These are phyloP conservation scores for Tauraco hartlaubi DNA, from an alignment of 2,797 vertebrate species.

Conservation along the genomic window DNA sequence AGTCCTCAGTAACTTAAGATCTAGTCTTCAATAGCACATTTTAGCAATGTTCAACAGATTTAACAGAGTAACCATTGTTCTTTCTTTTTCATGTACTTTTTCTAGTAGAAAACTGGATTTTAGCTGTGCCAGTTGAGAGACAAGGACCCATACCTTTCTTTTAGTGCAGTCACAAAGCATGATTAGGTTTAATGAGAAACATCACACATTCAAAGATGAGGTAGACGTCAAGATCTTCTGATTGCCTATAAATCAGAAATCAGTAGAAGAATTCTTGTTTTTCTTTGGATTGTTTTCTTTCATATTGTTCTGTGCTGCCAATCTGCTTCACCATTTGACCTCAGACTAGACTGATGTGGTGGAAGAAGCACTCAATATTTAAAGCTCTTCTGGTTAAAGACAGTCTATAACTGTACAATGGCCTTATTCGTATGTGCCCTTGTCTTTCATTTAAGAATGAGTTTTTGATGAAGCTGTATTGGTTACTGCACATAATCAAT, in stretches of 20 bases:
- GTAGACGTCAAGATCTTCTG: neutral
- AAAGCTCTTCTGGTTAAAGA: neutral
- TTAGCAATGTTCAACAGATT: neutral
- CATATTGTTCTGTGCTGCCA: neutral
- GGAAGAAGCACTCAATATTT: neutral
- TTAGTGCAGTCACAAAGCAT: neutral
- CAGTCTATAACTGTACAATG: neutral
- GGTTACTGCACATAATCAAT: slow-evolving; percentile 28
- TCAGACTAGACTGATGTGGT: neutral
- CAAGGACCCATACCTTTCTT: neutral
- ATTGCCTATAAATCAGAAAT: neutral
- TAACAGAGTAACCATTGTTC: neutral
- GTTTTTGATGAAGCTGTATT: slow-evolving; percentile 39
- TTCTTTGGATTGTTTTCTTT: neutral
- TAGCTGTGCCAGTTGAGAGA: neutral
- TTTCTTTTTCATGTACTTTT: neutral
- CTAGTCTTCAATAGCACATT: neutral
- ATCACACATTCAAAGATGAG: neutral
- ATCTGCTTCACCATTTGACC: neutral
- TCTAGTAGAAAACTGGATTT: neutral
- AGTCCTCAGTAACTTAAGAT: neutral
- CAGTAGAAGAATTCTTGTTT: neutral
- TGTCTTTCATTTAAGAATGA: slow-evolving; percentile 48
- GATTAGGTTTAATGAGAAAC: neutral
- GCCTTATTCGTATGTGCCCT: neutral